Percentiles rank a stretch among this genome's conserved stretches.
Conservation (phyloP, 2,113 vertebrate genomes). For the Crotophaga sulcirostris region DNA sequence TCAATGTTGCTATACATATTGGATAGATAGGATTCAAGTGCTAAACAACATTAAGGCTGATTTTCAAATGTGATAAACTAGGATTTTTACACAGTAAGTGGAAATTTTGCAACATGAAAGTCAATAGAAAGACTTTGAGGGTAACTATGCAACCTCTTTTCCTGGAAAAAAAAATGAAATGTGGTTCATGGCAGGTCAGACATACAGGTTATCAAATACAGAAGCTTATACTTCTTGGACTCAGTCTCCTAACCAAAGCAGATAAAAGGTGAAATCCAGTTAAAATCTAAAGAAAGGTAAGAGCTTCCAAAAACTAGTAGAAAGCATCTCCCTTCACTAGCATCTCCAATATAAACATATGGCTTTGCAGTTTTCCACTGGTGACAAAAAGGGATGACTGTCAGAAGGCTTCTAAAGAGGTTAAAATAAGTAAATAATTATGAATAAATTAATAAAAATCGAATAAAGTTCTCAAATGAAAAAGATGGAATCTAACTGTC, state of each 20-base stretch:
- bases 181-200: background rate
- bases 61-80: background rate
- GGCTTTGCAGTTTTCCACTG: background rate
- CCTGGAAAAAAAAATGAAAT: background rate
- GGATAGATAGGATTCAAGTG: background rate
- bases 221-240: background rate
- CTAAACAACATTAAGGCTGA: background rate
- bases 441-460: background rate
- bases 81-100: background rate
- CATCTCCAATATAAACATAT: background rate
- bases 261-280: background rate
- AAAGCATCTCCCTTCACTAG: background rate
- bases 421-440: background rate
- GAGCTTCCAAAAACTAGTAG: background rate
- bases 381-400: background rate
- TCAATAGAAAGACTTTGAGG: background rate
- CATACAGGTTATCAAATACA: background rate
- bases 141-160: background rate
- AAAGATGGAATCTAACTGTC: background rate
- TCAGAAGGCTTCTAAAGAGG: background rate
- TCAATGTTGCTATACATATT: background rate
- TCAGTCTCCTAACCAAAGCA: background rate
- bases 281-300: background rate
- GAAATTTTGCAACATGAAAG: background rate
- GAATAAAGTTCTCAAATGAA: background rate